Conservation (phyloP, 2,888 invertebrate genomes). For the Thymelicus sylvestris region DNA sequence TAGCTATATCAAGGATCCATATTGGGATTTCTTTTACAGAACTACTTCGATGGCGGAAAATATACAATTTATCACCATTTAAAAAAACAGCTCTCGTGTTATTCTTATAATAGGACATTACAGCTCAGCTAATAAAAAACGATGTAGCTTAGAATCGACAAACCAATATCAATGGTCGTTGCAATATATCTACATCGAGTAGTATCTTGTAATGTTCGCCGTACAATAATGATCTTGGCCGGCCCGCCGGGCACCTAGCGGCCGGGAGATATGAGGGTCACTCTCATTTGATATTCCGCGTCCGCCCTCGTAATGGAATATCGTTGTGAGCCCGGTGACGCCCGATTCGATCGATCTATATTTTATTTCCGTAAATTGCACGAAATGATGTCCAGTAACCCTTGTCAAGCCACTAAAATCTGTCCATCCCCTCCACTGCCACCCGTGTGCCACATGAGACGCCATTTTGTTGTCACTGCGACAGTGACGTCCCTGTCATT, state of each 20-base stretch:
- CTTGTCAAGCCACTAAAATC: slow-evolving; percentile 66
- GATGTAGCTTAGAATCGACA: not conserved
- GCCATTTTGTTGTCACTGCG: slow-evolving; percentile 19
- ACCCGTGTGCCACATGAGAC: slow-evolving; percentile 1
- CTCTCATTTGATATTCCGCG: slow-evolving; percentile 74
- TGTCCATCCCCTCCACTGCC: slow-evolving; percentile 35
- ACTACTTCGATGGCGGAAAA: too few species aligned
- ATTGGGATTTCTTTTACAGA: too few species aligned
- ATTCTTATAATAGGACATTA: not conserved
- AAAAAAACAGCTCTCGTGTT: too few species aligned
- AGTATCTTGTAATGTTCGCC: slow-evolving; percentile 15
- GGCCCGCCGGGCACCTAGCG: slow-evolving; percentile 16
- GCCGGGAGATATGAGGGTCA: slow-evolving; percentile 63
- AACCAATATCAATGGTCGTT: slow-evolving; percentile 1
- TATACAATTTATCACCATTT: too few species aligned
- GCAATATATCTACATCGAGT: slow-evolving; percentile 2
- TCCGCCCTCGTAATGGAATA: slow-evolving; percentile 77
- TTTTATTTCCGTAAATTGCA: slow-evolving; percentile 79
- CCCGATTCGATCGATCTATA: slow-evolving; percentile 70
- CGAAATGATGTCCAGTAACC: slow-evolving; percentile 71
- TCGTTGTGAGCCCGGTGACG: slow-evolving; percentile 68
- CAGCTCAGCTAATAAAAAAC: slow-evolving; percentile 3
- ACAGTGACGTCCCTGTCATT: slow-evolving; percentile 9
- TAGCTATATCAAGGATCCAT: too few species aligned
- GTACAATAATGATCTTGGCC: slow-evolving; percentile 32